Evolutionary conservation across 2,888 invertebrate species (phyloP), one percentile per base, ranked within the genome.

Genomic region (Pheosia gnoma): DNA sequence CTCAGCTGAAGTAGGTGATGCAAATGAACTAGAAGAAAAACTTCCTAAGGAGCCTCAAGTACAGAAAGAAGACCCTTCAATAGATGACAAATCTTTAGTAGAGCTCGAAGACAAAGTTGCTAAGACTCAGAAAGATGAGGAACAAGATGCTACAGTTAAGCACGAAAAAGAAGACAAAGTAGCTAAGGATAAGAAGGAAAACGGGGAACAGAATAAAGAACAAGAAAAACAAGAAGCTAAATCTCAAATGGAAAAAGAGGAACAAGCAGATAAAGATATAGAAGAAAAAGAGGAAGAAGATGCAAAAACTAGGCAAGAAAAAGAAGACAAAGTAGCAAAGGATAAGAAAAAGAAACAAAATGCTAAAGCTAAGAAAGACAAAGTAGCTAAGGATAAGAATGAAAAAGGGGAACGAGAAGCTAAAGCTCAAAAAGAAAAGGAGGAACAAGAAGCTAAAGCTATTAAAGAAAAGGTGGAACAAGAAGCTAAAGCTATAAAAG

Each of bases 321-420:
- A n/a, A 13, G 39, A 37, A n/a, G 39, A 39, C 5, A 10, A 39
- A 55, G 11, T 5, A 11, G 10, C n/a, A n/a, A 7, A 37, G 5
- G 13, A 10, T 5, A 55, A 55, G n/a, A 55, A n/a, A 3, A 9
- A 55, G 4, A n/a, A n/a, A 11, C 4, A n/a, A 7, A 8, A 39
- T 39, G 55, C n/a, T 4, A 39, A 38, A 37, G 38, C 11, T 13
- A 37, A 37, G 38, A 38, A 37, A 54, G 38, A 54, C 9, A 37
- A 55, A 39, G 55, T 3, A 53, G 37, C 53, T 37, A 59, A 60
- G 25, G 61, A 67, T 58, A 6, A 57, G 45, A 55, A 52, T 58
- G 51, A 37, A 37, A 64, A 64, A 66, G 53, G 67, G 6, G 64
- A 65, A 37, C 43, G 58, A 45, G 66, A 43, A 11, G n/a, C 8